Base-by-base conservation (phyloP, 2,888 invertebrate species). In the Dynastes tityus region DNA sequence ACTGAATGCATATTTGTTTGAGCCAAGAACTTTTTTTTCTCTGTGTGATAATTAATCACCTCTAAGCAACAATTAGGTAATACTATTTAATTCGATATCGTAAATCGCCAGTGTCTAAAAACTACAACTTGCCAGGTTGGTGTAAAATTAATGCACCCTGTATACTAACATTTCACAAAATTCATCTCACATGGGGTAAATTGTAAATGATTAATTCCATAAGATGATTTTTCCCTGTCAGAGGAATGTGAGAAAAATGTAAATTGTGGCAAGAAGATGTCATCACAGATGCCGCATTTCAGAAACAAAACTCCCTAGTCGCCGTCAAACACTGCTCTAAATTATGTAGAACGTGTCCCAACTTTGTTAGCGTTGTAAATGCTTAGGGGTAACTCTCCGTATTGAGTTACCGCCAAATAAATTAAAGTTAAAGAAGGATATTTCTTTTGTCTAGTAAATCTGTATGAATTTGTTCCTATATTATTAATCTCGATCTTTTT, bases 201-300 rank as follows among this genome's bases (percentile, higher is more conserved):
- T 45, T 45, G 11, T 1, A 8, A 45, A 8, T 45, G 45, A 68
- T 68, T 68, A 29, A 68, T 68, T 68, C 11, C 49, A n/a, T 37
- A 13, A 40, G 65, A 49, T 2, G 16, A 51, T 49, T 13, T 13
- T 27, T 22, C 29, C 68, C 68, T 37, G 68, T 68, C 9, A 9
- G 22, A 68, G 22, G 40, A 73, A 73, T 61, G 58, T 40, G 40
- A 40, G 61, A 73, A 37, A 73, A 73, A 61, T 61, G 58, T 73
- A 73, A 73, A 73, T 73, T 61, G 73, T 61, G 73, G 58, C 16
- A 40, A 61, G 73, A 45, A 58, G 61, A 61, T 73, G 73, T 73
- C 73, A 73, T 40, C 73, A 32, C 61, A 40, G 61, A 61, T 40
- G 45, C 73, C 73, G 49, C 73, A 61, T 73, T 73, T 73, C 53